Evolutionary conservation across 2,888 invertebrate species (phyloP).

Genomic region (Allophyes oxyacanthae): DNA sequence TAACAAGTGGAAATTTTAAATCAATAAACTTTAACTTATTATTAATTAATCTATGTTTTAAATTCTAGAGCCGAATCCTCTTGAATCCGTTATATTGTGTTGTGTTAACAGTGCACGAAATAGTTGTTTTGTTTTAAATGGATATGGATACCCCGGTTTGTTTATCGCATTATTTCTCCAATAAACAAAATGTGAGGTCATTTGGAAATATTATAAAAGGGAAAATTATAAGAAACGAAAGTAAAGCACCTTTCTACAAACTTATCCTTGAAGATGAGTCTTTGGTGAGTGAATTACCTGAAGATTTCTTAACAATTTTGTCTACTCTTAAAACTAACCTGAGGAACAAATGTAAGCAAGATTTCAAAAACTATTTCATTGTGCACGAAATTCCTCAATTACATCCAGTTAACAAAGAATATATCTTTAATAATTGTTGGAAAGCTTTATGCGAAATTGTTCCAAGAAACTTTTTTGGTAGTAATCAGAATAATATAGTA

Average conservation of each 20-base stretch:
- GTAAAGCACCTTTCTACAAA: conserved; percentile 53
- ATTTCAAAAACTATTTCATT: conserved; percentile 73
- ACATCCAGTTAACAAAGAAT: conserved; percentile 66
- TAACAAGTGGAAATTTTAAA: conserved; percentile 61
- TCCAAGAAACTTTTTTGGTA: conserved; percentile 73
- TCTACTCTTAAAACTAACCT: conserved; percentile 67
- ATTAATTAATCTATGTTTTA: no score
- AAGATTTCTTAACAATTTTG: conserved; percentile 62
- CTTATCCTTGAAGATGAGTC: conserved; percentile 63
- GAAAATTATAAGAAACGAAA: conserved; percentile 65
- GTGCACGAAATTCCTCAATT: conserved; percentile 51
- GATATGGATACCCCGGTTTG: conserved; percentile 72
- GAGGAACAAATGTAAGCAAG: conserved; percentile 62
- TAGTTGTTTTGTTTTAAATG: no score
- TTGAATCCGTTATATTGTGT: no score
- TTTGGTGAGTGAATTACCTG: conserved; percentile 61
- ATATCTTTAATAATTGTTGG: conserved; percentile 68
- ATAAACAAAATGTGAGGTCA: conserved; percentile 82
- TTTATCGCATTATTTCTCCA: conserved; percentile 76
- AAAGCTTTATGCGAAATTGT: conserved; percentile 71
- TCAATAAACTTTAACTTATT: no score
- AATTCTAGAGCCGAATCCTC: no score
- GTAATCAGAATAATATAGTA: conserved; percentile 72
- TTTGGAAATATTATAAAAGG: conserved; percentile 71
- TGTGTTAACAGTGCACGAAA: no score